Base-by-base conservation (phyloP, 2,888 invertebrate species). In the Shargacucullia verbasci region DNA sequence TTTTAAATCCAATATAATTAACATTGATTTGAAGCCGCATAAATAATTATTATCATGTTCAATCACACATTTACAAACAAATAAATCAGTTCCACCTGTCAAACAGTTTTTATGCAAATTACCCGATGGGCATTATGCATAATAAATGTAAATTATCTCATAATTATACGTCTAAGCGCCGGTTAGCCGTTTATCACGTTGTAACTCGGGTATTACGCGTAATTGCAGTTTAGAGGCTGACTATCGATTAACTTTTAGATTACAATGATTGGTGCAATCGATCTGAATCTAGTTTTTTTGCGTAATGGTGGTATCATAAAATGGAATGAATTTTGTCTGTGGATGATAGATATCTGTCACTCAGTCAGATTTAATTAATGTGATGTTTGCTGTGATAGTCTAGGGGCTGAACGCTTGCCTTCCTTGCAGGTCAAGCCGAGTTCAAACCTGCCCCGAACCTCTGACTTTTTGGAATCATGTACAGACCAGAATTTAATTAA, bases 101-200 rank as follows among this genome's bases (percentile, higher is more conserved):
- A 70, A 64, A 43, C 14, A 43, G 38, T 59, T 70, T 67, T 70
- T 53, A 68, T 65, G 60, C 48, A 60, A 65, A 70, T 49, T 15
- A 25, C 47, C 60, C 57, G 25, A 53, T 63, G 49, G 44, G 4
- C 46, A 70, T 58, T 60, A 46, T 52, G 50, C 14, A n/a, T 48
- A 70, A 61, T 65, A 58, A 48, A 73, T 64, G 65, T 46, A 75
- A 69, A 69, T 71, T 60, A 64, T 52, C 33, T 37, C 40, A 57
- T 73, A 75, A 75, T 75, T 62, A 71, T 31, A 75, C 11, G 71
- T 56, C 61, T 35, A 53, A 39, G 46, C 60, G 43, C 40, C 48
- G 33, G 47, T 65, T 59, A 59, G 33, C 12, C 52, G 59, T 70
- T 74, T 74, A 75, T 65, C 73, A 73, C 64, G 46, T 60, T 60